Evolutionary conservation across 2,113 vertebrate genomes (phyloP).

Genomic region (Lamprotornis superbus): DNA sequence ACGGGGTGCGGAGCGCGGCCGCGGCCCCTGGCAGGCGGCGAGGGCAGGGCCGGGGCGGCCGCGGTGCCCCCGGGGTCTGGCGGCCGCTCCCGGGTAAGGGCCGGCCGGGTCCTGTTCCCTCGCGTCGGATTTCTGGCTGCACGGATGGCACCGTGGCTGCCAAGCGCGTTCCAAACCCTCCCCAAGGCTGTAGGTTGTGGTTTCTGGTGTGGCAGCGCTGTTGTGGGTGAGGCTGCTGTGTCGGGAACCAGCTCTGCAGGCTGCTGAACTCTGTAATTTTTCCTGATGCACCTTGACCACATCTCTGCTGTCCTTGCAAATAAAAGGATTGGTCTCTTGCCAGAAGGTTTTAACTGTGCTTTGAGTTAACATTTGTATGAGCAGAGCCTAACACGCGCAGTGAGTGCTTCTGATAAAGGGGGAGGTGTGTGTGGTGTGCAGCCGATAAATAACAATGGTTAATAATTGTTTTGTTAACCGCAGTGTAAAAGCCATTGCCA

Average conservation of each 20-base stretch:
- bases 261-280: neutral
- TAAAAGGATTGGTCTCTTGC: no score
- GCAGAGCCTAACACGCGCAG: fast-evolving
- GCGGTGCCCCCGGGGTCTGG: neutral
- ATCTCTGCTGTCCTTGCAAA: fast-evolving
- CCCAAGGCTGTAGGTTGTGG: fast-evolving
- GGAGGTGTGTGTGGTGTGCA: neutral
- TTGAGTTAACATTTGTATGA: neutral
- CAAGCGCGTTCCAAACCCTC: neutral
- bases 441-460: neutral
- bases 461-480: neutral
- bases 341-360: neutral
- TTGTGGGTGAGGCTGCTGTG: neutral
- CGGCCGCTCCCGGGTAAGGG: neutral
- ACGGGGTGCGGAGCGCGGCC: neutral
- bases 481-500: constrained; percentile 75
- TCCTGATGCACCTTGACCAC: fast-evolving
- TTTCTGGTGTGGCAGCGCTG: fast-evolving
- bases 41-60: neutral
- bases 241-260: neutral
- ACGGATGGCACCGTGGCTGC: neutral
- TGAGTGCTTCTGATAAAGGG: fast-evolving
- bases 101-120: neutral
- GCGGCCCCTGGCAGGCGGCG: neutral
- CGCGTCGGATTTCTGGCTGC: neutral